Evolutionary conservation across 2,888 invertebrate species (phyloP).

Genomic region (Heliconius ethilla): DNA sequence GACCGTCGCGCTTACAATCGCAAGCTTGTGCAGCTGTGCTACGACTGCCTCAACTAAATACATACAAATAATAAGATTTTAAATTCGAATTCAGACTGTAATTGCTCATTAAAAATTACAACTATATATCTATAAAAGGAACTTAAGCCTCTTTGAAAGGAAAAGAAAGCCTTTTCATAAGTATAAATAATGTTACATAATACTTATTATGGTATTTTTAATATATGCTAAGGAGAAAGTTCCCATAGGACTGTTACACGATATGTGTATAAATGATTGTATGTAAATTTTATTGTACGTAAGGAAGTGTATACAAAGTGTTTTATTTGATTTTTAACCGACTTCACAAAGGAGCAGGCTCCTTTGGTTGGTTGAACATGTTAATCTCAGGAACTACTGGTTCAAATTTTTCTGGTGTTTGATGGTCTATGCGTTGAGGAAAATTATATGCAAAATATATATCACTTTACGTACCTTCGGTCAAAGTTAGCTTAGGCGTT

Average conservation of each 20-base stretch:
- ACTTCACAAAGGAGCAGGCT: neutral
- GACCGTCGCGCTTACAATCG: neutral
- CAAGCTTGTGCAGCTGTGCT: no score
- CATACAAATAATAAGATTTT: neutral
- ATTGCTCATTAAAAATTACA: neutral
- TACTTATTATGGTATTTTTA: constrained; percentile 1
- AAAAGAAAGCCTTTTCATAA: constrained; percentile 13
- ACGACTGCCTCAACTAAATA: neutral
- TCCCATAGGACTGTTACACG: constrained; percentile 1
- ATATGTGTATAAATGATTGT: constrained; percentile 16
- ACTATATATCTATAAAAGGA: neutral
- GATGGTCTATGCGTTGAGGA: neutral
- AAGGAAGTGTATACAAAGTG: neutral
- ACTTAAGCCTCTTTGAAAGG: neutral
- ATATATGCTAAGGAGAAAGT: constrained; percentile 32
- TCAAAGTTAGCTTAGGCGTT: neutral
- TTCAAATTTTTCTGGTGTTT: no score
- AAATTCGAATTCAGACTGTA: neutral
- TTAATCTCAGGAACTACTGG: no score
- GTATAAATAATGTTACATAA: constrained; percentile 4
- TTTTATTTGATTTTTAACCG: neutral
- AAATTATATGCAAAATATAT: neutral
- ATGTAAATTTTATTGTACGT: neutral
- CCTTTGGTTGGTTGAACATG: no score
- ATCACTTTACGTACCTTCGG: neutral